Base-by-base conservation (phyloP, 2,113 vertebrate species). In the Bungarus multicinctus region DNA sequence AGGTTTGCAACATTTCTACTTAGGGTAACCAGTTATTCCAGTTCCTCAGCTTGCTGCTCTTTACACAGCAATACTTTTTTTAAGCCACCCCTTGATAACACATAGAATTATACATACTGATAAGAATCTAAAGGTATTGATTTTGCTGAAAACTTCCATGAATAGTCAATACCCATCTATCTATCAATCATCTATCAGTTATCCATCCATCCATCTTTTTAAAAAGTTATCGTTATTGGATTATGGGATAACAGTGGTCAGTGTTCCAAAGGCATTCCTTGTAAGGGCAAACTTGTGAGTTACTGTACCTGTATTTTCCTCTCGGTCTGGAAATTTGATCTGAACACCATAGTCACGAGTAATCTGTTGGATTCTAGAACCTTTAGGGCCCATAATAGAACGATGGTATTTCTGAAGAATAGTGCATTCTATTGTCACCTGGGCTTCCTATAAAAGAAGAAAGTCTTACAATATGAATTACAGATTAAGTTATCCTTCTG, bases 351-450 rank as follows among this genome's bases (percentile, higher is more conserved):
- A 98, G 96, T 99, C 99, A 85, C 99, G 98, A 43, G 99, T 99
- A 94, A 99, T 99, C 98, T 99, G 99, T 97, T 99, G 99, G 96
- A 99, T 99, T 3, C 98, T 97, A 90, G 98, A 98, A 85, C 99
- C 99, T 96, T 99, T 99, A 12, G 99, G 99, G 92, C 99, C 99
- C 99, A 99, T 99, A 94, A 99, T 99, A 22, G 99, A 99, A 11
- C 99, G 99, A 93, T 99, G 99, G 96, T 98, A 99, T 95, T 98
- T 99, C 94, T 99, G 99, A 94, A 98, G 89, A 90, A 99, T 99
- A 96, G 98, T 97, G 92, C 99, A 99, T 93, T 99, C 99, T 8
- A 99, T 96, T 64, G 98, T 99, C 96, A 99, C 99, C 96, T 99
- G 99, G 91, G 99, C 99, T 95, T 99, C 99, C 99, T 99, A 95